Conservation (phyloP, 2,797 vertebrate species). For the Garrulus glandarius region DNA sequence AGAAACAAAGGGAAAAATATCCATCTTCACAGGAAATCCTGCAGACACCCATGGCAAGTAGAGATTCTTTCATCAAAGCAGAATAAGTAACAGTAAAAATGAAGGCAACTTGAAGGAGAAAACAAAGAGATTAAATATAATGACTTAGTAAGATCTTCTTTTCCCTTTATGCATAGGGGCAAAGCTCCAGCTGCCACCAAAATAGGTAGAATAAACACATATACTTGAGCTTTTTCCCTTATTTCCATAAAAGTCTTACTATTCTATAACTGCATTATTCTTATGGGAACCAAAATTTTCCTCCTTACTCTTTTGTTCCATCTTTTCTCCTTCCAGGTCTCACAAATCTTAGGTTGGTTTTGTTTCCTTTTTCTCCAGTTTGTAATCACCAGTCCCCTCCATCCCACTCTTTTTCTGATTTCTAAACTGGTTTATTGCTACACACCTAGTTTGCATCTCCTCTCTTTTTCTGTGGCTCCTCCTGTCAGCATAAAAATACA, state of each 20-base stretch:
- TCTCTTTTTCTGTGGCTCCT: neutral
- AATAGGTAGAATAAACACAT: neutral
- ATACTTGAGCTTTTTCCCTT: neutral
- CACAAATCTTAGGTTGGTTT: neutral
- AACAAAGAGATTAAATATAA: neutral
- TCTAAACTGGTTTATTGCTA: neutral
- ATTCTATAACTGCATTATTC: neutral
- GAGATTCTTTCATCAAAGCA: neutral
- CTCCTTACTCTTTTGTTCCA: neutral
- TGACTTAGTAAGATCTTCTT: neutral
- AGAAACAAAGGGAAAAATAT: neutral
- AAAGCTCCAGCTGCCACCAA: neutral
- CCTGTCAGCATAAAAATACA: neutral
- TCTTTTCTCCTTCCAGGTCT: neutral
- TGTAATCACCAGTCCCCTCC: accelerated
- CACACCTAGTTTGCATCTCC: neutral
- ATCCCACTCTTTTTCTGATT: neutral
- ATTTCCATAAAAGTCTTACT: neutral
- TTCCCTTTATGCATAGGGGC: neutral
- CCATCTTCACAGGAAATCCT: neutral
- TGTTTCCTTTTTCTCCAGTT: neutral
- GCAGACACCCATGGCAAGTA: neutral
- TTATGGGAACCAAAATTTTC: neutral
- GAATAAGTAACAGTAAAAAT: neutral
- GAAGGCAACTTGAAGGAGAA: neutral